These are phyloP conservation scores for Cetoscarus ocellatus DNA, from an alignment of 2,797 vertebrate genomes.

Conservation along the genomic window DNA sequence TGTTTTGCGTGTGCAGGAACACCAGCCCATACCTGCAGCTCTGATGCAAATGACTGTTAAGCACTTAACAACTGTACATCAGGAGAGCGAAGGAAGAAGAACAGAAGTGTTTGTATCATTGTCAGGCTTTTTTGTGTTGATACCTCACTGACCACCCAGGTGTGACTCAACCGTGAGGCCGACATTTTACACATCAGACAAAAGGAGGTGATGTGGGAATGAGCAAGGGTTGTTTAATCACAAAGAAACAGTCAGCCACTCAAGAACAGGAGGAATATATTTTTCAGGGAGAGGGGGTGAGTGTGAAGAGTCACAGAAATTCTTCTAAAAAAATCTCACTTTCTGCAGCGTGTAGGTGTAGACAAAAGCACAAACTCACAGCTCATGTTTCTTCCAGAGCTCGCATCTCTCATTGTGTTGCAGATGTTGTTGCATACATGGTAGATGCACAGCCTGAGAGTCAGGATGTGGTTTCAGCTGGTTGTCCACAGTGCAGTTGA, in stretches of 20 bases:
- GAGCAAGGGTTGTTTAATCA: slow-evolving; percentile 55
- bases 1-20: slow-evolving; percentile 39
- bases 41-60: slow-evolving; percentile 38
- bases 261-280: slow-evolving; percentile 40
- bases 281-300: slow-evolving; percentile 29
- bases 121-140: slow-evolving; percentile 32
- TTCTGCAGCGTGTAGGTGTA: slow-evolving; percentile 55
- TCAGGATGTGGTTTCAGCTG: slow-evolving; percentile 66
- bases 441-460: slow-evolving; percentile 24
- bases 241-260: slow-evolving; percentile 47
- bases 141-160: slow-evolving; percentile 56
- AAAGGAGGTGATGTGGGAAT: slow-evolving; percentile 67
- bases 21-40: slow-evolving; percentile 16
- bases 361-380: slow-evolving; percentile 36
- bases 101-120: slow-evolving; percentile 50
- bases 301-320: slow-evolving; percentile 30
- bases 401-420: slow-evolving; percentile 31
- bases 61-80: slow-evolving; percentile 21
- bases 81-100: slow-evolving; percentile 42
- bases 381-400: neutral
- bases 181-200: slow-evolving; percentile 71
- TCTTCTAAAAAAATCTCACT: slow-evolving; percentile 14
- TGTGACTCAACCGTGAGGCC: slow-evolving; percentile 63
- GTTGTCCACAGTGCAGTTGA: slow-evolving; percentile 39
- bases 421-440: slow-evolving; percentile 39